Evolutionary conservation across 2,797 vertebrate species (phyloP).

Genomic region (Gastrophryne carolinensis): DNA sequence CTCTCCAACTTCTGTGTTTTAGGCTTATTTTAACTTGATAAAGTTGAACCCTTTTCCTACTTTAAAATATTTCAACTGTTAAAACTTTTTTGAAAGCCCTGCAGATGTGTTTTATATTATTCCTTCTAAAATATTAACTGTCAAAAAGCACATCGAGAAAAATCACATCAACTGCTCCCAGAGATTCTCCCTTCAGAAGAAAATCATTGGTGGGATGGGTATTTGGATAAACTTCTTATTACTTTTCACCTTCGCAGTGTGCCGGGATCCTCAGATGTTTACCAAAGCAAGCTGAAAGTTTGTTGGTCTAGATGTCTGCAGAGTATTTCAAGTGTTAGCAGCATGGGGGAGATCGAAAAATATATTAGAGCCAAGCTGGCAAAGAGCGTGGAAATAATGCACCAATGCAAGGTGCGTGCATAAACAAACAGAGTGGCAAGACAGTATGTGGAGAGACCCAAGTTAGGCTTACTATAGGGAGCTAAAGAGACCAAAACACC

Average conservation of each 20-base stretch:
- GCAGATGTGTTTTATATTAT: not conserved
- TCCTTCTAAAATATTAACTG: not conserved
- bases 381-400: not conserved
- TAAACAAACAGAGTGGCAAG: constrained; percentile 16
- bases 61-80: not conserved
- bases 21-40: too few relatives aligned
- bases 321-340: constrained; percentile 6
- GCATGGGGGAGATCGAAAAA: constrained; percentile 29
- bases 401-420: not conserved
- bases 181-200: not conserved
- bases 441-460: too few relatives aligned
- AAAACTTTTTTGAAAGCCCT: not conserved
- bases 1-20: too few relatives aligned
- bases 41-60: too few relatives aligned
- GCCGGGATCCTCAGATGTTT: constrained; percentile 30
- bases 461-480: too few relatives aligned
- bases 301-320: constrained; percentile 37
- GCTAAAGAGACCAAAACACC: too few relatives aligned
- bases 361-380: constrained; percentile 14
- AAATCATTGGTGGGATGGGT: not conserved
- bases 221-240: constrained; percentile 33
- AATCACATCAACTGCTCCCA: not conserved
- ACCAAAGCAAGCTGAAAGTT: not conserved
- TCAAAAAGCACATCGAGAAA: not conserved
- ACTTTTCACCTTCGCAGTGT: constrained; percentile 18